phyloP scores from a whole-genome alignment of 2,113 vertebrate species.

The Nothoprocta perdicaria region DNA sequence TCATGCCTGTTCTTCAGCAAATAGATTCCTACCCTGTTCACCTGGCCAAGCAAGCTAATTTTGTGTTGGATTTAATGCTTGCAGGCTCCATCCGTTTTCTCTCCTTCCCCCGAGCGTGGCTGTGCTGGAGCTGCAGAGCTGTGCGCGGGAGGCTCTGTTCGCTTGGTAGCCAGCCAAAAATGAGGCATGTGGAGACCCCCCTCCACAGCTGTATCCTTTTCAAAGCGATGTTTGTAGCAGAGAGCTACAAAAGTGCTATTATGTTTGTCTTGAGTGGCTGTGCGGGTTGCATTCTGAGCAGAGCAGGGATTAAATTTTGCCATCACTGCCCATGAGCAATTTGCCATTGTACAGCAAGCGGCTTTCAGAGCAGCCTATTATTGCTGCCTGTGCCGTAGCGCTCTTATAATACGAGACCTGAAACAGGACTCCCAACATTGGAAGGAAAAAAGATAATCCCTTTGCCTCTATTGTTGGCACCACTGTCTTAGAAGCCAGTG shows the following conservation, averaged over 20 bases:
- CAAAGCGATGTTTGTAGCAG: constrained; percentile 64
- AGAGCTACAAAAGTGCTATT: constrained; percentile 72
- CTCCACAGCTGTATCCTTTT: constrained; percentile 70
- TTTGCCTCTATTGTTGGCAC: constrained; percentile 41
- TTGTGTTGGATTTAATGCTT: background rate
- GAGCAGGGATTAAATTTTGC: constrained; percentile 69
- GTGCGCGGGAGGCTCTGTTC: background rate
- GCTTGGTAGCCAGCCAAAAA: constrained; percentile 61
- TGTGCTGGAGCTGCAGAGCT: constrained; percentile 27
- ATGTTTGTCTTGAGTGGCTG: constrained; percentile 69
- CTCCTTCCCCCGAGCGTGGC: background rate
- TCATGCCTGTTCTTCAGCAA: background rate
- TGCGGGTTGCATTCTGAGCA: constrained; percentile 64
- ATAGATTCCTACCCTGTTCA: background rate
- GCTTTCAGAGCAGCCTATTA: constrained; percentile 62
- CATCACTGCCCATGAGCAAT: constrained; percentile 69
- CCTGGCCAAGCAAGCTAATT: background rate
- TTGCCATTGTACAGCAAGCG: constrained; percentile 47
- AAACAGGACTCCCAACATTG: constrained; percentile 48
- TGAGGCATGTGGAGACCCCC: constrained; percentile 61
- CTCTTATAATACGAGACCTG: constrained; percentile 54
- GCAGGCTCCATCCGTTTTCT: background rate
- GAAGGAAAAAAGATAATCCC: constrained; percentile 47
- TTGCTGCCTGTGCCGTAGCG: constrained; percentile 33
- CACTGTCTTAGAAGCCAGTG: background rate